Evolutionary conservation across 2,113 vertebrate species (phyloP).

Genomic region (Gymnobelideus leadbeateri): DNA sequence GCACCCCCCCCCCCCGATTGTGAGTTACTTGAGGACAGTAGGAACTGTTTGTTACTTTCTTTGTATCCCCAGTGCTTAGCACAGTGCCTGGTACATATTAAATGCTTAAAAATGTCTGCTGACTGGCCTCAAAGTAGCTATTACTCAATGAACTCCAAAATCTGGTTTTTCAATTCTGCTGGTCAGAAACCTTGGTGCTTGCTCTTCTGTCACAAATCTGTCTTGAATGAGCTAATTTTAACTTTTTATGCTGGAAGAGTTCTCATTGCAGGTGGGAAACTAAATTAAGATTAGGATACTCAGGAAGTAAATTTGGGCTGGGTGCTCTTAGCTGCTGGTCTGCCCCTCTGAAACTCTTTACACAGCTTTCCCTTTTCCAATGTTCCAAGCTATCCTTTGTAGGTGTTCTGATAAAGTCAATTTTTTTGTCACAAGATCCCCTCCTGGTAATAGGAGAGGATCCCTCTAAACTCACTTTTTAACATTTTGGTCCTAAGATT

Average conservation of each 20-base stretch:
- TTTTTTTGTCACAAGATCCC: background rate
- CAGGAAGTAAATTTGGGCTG: background rate
- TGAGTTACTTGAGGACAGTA: background rate
- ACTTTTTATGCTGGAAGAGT: background rate
- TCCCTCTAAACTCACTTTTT: background rate
- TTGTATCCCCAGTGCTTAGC: background rate
- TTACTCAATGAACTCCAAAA: background rate
- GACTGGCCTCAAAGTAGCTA: slow-evolving; percentile 28
- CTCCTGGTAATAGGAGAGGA: background rate
- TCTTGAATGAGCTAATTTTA: slow-evolving; percentile 27
- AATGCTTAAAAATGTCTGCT: background rate
- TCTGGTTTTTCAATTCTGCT: slow-evolving; percentile 6
- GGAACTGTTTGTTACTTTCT: background rate
- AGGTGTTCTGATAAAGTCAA: background rate
- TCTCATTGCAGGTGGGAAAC: slow-evolving; percentile 17
- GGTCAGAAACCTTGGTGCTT: slow-evolving; percentile 32
- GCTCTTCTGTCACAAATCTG: slow-evolving; percentile 13
- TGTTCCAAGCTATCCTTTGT: background rate
- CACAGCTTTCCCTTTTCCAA: background rate
- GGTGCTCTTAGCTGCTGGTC: background rate
- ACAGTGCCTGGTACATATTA: background rate
- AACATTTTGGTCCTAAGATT: background rate
- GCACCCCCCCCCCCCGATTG: background rate
- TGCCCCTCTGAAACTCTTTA: slow-evolving; percentile 6
- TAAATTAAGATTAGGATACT: slow-evolving; percentile 41